Percentiles rank a stretch among this genome's conserved stretches.
Evolutionary conservation across 2,888 invertebrate species (phyloP).

Genomic region (Cantharis lateralis): DNA sequence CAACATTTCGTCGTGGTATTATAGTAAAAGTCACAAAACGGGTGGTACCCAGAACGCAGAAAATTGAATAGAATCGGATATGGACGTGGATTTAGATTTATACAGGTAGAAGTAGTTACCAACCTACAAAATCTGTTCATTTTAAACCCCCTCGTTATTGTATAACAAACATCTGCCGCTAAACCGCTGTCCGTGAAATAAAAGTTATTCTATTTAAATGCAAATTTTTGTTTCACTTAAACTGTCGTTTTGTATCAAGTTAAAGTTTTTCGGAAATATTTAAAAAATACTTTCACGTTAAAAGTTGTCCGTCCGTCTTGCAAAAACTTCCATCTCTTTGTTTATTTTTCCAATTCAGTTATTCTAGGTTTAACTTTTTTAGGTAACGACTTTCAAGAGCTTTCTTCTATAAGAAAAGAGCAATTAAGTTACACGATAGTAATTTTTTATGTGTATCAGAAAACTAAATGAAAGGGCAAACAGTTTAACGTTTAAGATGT

Average conservation of each 20-base stretch:
- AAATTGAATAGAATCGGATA: neutral
- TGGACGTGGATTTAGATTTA: neutral
- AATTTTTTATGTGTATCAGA: conserved; percentile 6
- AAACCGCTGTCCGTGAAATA: conserved; percentile 17
- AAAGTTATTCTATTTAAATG: conserved; percentile 31
- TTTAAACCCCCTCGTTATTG: conserved; percentile 15
- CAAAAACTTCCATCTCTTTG: conserved; percentile 7
- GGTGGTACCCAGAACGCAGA: neutral
- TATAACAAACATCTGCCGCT: conserved; percentile 20
- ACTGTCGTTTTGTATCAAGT: conserved; percentile 7
- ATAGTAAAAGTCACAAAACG: neutral
- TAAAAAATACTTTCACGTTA: conserved; percentile 1
- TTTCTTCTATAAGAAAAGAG: conserved; percentile 9
- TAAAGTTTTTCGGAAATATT: conserved; percentile 3
- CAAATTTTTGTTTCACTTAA: conserved; percentile 21
- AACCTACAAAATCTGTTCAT: conserved; percentile 17
- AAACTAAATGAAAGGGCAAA: conserved; percentile 1
- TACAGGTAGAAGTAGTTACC: neutral
- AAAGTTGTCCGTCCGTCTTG: neutral
- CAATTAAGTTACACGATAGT: conserved; percentile 14
- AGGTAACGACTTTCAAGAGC: conserved; percentile 15
- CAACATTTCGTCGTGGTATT: neutral
- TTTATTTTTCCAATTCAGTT: conserved; percentile 19
- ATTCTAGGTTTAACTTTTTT: conserved; percentile 10
- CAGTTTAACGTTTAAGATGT: neutral